Conservation (phyloP, 2,113 vertebrate genomes). For the Serinus canaria region DNA sequence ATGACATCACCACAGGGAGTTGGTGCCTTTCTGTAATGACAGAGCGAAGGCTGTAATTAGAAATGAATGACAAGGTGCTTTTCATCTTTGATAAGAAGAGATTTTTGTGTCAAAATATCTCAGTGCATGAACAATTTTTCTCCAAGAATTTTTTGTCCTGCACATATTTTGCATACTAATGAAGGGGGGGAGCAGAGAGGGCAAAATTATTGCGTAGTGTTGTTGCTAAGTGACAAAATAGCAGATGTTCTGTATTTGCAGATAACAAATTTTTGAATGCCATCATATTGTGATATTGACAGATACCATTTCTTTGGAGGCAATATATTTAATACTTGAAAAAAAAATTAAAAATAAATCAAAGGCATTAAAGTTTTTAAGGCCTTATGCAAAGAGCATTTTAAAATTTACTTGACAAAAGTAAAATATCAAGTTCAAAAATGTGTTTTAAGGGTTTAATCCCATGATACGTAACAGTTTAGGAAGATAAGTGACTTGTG, state of each 20-base stretch:
- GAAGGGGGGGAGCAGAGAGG: not conserved
- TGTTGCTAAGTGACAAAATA: conserved; percentile 68
- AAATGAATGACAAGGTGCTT: conserved; percentile 68
- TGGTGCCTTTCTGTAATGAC: conserved; percentile 23
- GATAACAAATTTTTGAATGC: conserved; percentile 31
- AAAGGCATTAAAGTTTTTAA: conserved; percentile 9
- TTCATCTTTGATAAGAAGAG: conserved; percentile 64
- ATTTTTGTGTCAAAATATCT: conserved; percentile 74
- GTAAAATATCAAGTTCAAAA: not conserved
- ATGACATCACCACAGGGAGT: conserved; percentile 37
- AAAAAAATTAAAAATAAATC: not conserved
- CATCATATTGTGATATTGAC: conserved; percentile 50
- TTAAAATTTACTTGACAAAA: conserved; percentile 23
- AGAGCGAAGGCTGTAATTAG: conserved; percentile 62
- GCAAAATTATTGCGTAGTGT: conserved; percentile 27
- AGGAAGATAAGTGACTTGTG: not conserved
- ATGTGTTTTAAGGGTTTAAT: conserved; percentile 39
- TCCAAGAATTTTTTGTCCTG: conserved; percentile 53
- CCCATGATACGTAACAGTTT: not conserved
- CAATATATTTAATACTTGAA: not conserved
- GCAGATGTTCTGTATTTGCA: conserved; percentile 33
- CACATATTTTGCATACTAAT: conserved; percentile 67
- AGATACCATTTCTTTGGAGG: not conserved
- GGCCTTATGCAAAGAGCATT: not conserved
- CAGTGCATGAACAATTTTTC: conserved; percentile 59